These are phyloP conservation scores for Ceratosolen fusciceps DNA, from an alignment of 1,140 invertebrate genomes.

Conservation along the genomic window DNA sequence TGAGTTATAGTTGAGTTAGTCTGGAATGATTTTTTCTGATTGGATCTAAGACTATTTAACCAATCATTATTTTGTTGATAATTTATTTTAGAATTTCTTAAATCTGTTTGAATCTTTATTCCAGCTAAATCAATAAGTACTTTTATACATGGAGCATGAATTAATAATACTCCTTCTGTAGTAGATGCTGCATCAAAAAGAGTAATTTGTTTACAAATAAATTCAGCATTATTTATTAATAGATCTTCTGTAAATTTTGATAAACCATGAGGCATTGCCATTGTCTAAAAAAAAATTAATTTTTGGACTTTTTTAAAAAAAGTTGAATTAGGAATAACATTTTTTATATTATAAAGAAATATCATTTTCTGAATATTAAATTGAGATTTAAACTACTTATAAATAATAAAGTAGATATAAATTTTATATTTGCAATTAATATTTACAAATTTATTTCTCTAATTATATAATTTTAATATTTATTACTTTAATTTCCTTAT, in stretches of 20 bases:
- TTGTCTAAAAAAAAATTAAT: not conserved
- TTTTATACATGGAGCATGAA: slow-evolving; percentile 84
- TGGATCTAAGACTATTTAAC: slow-evolving; percentile 54
- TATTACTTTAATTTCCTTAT: not conserved
- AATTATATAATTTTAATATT: no score
- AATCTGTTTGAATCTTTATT: slow-evolving; percentile 80
- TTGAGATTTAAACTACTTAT: no score
- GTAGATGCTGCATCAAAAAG: slow-evolving; percentile 79
- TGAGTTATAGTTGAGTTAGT: slow-evolving; percentile 87
- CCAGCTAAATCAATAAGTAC: slow-evolving; percentile 84
- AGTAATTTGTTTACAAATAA: slow-evolving; percentile 87
- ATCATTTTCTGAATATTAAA: not conserved
- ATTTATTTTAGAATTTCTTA: not conserved
- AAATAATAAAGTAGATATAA: no score
- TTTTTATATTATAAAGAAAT: not conserved
- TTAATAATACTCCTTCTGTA: slow-evolving; percentile 76
- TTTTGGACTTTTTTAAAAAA: not conserved
- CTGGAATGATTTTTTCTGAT: slow-evolving; percentile 71
- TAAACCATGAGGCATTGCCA: not conserved
- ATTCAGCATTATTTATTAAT: slow-evolving; percentile 84
- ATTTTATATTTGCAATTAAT: no score
- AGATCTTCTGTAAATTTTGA: slow-evolving; percentile 78
- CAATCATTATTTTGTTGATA: slow-evolving; percentile 31
- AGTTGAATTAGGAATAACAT: no score
- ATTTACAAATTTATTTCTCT: no score